Conservation (phyloP, 2,113 vertebrate species). For the Paramisgurnus dabryanus region DNA sequence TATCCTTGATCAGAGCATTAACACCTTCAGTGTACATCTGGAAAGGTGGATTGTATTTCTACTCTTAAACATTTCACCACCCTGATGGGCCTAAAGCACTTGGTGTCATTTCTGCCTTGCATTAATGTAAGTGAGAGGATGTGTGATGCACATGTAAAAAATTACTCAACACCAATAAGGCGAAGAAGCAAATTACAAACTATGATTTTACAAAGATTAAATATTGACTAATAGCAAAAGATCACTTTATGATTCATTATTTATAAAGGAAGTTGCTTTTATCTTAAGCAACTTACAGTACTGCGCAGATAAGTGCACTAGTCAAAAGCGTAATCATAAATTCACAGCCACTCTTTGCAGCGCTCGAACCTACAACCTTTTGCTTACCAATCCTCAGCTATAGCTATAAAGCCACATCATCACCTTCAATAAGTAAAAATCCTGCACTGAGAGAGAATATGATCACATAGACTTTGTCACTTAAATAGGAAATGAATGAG, state of each 20-base stretch:
- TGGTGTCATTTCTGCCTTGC: not conserved
- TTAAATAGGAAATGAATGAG: not conserved
- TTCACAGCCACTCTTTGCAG: not conserved
- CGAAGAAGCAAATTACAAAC: not conserved
- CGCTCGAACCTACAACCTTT: not conserved
- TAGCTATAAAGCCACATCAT: not conserved
- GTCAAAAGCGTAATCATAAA: not conserved
- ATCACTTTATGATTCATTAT: not conserved
- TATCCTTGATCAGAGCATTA: constrained; percentile 11
- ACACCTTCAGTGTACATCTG: constrained; percentile 2
- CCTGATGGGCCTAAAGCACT: not conserved
- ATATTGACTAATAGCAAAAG: constrained; percentile 6
- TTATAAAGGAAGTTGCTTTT: constrained; percentile 6
- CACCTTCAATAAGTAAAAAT: not conserved
- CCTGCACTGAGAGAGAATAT: not conserved
- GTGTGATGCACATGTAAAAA: constrained; percentile 12
- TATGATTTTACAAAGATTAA: not conserved
- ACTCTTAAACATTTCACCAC: constrained; percentile 2
- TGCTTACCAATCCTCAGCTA: not conserved
- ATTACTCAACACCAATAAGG: not conserved
- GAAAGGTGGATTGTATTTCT: not conserved
- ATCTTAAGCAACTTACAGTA: constrained; percentile 7
- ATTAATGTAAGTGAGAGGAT: not conserved
- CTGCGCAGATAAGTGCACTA: not conserved
- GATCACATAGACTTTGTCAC: not conserved